A percentile compares a stretch with the other conserved stretches of the same genome.
Evolutionary conservation across 2,113 vertebrate species (phyloP).

Genomic region (Dipodomys ordii): DNA sequence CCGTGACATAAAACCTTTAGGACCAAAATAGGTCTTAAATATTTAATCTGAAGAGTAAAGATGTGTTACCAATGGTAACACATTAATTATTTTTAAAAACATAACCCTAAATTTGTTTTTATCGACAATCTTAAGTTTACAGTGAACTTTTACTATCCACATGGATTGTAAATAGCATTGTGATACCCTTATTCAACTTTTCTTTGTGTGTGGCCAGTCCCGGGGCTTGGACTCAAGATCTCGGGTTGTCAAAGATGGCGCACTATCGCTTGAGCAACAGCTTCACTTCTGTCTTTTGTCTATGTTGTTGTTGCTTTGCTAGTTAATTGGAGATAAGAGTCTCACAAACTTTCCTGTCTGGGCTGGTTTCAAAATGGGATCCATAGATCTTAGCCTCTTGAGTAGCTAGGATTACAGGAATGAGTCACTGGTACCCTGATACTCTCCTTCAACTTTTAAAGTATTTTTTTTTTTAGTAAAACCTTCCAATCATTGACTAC

Average conservation of each 20-base stretch:
- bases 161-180: conserved; percentile 1
- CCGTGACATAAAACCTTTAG: conserved; percentile 73
- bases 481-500: neutral
- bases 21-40: conserved; percentile 67
- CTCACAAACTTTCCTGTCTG: no score
- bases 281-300: no score
- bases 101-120: neutral
- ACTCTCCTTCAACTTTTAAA: neutral
- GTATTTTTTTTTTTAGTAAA: neutral
- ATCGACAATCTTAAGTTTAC: conserved; percentile 16
- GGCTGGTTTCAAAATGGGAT: no score
- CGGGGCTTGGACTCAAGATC: no score
- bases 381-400: no score
- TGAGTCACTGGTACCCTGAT: no score
- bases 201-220: no score
- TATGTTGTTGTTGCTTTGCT: no score
- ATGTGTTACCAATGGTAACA: conserved; percentile 20
- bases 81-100: conserved; percentile 15
- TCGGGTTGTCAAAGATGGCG: no score
- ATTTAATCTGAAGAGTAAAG: conserved; percentile 70
- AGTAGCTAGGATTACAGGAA: no score
- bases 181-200: neutral
- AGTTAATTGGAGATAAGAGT: no score
- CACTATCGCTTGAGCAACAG: no score
- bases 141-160: neutral